Conservation (phyloP, 2,113 vertebrate species). For the Rhinoptilus africanus region DNA sequence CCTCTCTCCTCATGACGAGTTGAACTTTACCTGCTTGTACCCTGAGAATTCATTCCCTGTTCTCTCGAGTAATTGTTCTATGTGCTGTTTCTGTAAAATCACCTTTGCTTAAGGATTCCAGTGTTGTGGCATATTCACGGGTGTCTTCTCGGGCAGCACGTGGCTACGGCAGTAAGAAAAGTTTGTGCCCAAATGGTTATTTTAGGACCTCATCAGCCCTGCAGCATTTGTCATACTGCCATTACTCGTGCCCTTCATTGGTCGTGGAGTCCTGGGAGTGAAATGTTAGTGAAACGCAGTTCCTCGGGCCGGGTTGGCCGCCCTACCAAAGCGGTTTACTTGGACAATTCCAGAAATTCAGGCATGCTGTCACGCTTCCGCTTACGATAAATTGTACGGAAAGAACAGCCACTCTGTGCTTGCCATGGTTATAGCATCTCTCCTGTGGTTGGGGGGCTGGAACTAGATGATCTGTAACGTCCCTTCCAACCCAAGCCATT, state of each 20-base stretch:
- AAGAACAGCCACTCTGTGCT: not conserved
- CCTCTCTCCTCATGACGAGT: not conserved
- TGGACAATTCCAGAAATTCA: not conserved
- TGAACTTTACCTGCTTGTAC: not conserved
- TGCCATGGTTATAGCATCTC: not conserved
- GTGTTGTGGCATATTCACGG: fast-evolving
- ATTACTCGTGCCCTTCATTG: not conserved
- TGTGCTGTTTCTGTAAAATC: not conserved
- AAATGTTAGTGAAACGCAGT: not conserved
- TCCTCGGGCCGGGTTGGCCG: not conserved
- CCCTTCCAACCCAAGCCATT: too few species aligned
- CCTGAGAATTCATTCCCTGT: not conserved
- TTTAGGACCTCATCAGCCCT: fast-evolving
- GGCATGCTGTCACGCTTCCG: not conserved
- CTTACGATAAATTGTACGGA: not conserved
- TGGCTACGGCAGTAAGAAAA: not conserved
- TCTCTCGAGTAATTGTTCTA: not conserved
- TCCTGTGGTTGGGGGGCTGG: not conserved
- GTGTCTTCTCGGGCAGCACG: not conserved
- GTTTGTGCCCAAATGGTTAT: not conserved
- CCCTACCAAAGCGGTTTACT: not conserved
- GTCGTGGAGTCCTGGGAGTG: not conserved
- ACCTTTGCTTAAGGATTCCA: not conserved
- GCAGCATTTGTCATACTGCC: not conserved
- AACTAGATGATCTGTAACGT: too few species aligned